Conservation (phyloP, 2,888 invertebrate genomes). For the Bursaphelenchus okinawaensis region DNA sequence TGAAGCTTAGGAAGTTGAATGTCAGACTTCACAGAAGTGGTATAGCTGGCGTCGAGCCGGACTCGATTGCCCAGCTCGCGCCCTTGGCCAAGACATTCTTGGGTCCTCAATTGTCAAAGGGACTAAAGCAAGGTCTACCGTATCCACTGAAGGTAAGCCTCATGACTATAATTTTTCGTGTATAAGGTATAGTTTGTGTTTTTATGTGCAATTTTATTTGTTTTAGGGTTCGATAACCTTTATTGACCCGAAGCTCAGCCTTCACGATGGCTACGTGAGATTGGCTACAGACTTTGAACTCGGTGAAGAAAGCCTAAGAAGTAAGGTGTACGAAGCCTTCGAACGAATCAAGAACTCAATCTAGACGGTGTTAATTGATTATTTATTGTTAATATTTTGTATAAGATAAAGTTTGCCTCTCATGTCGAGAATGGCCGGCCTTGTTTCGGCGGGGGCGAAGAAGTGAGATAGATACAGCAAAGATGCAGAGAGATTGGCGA, state of each 20-base stretch:
- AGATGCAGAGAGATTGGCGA: background rate
- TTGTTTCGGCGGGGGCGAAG: background rate
- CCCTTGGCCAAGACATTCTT: conserved; percentile 54
- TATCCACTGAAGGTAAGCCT: conserved; percentile 46
- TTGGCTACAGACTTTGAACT: conserved; percentile 50
- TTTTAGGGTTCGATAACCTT: conserved; percentile 46
- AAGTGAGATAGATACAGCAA: background rate
- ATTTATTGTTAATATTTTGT: background rate
- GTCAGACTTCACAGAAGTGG: conserved; percentile 50
- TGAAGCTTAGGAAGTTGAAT: conserved; percentile 43
- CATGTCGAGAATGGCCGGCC: background rate
- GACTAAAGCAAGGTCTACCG: conserved; percentile 49
- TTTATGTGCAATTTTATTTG: background rate
- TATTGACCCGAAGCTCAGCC: conserved; percentile 37
- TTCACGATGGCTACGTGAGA: conserved; percentile 46
- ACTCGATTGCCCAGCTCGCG: conserved; percentile 44
- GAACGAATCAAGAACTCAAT: conserved; percentile 29
- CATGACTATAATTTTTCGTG: background rate
- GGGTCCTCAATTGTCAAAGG: conserved; percentile 43
- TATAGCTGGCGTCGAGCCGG: conserved; percentile 44
- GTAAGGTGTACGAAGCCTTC: conserved; percentile 42
- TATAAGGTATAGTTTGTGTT: too few relatives aligned
- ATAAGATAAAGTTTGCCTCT: background rate
- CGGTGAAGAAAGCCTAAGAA: conserved; percentile 36
- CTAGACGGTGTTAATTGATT: background rate